A percentile compares a stretch with the other conserved stretches of the same genome.
Evolutionary conservation across 1,140 invertebrate species (phyloP).

Genomic region (Lasaia peninsularis): DNA sequence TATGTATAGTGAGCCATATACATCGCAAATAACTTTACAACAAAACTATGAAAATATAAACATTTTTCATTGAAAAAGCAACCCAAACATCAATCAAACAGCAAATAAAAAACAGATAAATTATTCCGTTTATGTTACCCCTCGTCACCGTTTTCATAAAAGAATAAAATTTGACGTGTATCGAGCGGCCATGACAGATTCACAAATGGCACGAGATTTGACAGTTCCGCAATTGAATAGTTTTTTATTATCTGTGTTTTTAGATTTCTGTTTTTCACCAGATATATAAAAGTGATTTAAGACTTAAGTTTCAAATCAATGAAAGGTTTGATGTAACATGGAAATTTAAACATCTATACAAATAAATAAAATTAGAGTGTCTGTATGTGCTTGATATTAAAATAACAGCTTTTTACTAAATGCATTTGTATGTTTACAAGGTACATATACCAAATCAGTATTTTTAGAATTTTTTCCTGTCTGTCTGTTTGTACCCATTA

Average conservation of each 20-base stretch:
- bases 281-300: too few relatives aligned
- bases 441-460: too few relatives aligned
- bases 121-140: constrained; percentile 25
- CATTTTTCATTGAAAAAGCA: constrained; percentile 1
- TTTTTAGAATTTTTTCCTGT: too few relatives aligned
- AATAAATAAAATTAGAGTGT: too few relatives aligned
- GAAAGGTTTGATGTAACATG: too few relatives aligned
- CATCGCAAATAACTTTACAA: background rate
- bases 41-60: background rate
- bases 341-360: too few relatives aligned
- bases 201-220: constrained; percentile 29
- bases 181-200: constrained; percentile 26
- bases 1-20: too few relatives aligned
- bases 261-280: background rate
- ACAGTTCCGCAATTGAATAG: constrained; percentile 28
- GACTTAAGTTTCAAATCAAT: too few relatives aligned
- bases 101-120: constrained; percentile 23
- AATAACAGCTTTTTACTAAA: too few relatives aligned
- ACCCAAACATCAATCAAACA: constrained; percentile 22
- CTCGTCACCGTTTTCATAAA: constrained; percentile 27
- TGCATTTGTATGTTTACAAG: too few relatives aligned
- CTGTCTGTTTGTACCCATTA: too few relatives aligned
- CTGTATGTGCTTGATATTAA: too few relatives aligned
- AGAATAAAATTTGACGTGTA: constrained; percentile 30
- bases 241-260: constrained; percentile 20